Base-by-base conservation (phyloP, 2,888 invertebrate genomes). In the Pseudoips prasinana region DNA sequence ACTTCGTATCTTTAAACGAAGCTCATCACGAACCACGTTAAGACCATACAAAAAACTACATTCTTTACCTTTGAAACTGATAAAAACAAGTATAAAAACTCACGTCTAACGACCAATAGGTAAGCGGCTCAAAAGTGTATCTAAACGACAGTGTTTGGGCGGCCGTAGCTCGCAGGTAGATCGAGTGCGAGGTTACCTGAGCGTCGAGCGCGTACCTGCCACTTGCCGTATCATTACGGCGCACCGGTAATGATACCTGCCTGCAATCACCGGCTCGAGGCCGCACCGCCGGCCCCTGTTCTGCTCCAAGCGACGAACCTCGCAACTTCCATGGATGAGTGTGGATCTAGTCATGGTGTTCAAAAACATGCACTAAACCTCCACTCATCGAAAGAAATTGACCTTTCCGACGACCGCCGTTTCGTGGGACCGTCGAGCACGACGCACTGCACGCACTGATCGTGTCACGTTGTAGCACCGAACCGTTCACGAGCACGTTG, bases 341-440 rank as follows among this genome's bases (percentile, higher is more conserved):
- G 92, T 92, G 92, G 92, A 92, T 92, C 92, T 93, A 93, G 92
- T 93, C 92, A 92, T 92, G 92, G 86, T 85, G 87, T 71, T 60
- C 59, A 72, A 73, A 62, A 88, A 92, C 92, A 92, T 92, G 92
- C 90, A 92, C 92, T 91, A 92, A 91, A 92, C 91, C 92, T 92
- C 90, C 92, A 92, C 92, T 90, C 92, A 92, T 91, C 92, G 90
- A 92, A 90, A 90, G 90, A 90, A 89, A 86, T 88, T 89, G 89
- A 86, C 84, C 64, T 74, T 71, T 66, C 59, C 67, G 64, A 54
- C 55, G 63, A 41, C 46, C 44, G 64, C 55, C 53, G 66, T 53
- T 59, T 63, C 58, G 59, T 51, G 45, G 64, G 54, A 67, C 60
- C 73, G 72, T 40, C 46, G 60, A 62, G 67, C 66, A 64, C 71